These are phyloP conservation scores for Bilobella aurantiaca DNA, from an alignment of 1,140 invertebrate species.

Conservation along the genomic window DNA sequence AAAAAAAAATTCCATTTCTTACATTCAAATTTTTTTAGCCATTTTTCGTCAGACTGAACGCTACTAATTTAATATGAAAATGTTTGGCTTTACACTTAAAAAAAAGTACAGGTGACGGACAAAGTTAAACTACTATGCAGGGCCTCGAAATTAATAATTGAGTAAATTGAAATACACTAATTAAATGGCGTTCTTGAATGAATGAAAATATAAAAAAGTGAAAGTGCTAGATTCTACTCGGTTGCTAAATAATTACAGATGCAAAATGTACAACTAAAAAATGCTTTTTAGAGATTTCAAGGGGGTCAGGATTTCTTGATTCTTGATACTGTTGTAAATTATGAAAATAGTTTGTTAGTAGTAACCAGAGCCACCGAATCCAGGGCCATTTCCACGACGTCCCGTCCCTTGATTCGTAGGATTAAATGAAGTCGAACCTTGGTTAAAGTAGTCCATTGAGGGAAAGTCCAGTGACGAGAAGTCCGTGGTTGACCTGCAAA, in stretches of 20 bases:
- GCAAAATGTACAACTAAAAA: neutral
- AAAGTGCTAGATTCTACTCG: neutral
- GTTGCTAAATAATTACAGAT: neutral
- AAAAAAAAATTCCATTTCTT: no score
- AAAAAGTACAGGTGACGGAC: no score
- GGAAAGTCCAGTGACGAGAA: conserved; percentile 8
- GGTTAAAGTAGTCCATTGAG: conserved; percentile 14
- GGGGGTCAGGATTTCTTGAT: neutral
- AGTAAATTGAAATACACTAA: no score
- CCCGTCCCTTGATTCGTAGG: neutral
- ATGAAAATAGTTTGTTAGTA: neutral
- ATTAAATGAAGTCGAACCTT: neutral
- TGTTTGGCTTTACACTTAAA: no score
- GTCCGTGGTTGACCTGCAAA: neutral
- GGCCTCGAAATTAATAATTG: no score
- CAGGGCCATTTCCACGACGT: neutral
- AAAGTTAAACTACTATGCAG: no score
- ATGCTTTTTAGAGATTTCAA: neutral
- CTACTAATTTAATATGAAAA: no score
- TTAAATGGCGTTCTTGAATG: no score
- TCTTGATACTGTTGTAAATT: neutral
- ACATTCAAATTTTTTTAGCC: no score
- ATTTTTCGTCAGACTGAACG: no score
- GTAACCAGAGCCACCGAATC: neutral
- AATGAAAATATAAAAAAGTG: neutral